Evolutionary conservation across 2,797 vertebrate genomes (phyloP), one percentile per base, ranked within the genome.

Genomic region (Enteromius afrohamiltoni): DNA sequence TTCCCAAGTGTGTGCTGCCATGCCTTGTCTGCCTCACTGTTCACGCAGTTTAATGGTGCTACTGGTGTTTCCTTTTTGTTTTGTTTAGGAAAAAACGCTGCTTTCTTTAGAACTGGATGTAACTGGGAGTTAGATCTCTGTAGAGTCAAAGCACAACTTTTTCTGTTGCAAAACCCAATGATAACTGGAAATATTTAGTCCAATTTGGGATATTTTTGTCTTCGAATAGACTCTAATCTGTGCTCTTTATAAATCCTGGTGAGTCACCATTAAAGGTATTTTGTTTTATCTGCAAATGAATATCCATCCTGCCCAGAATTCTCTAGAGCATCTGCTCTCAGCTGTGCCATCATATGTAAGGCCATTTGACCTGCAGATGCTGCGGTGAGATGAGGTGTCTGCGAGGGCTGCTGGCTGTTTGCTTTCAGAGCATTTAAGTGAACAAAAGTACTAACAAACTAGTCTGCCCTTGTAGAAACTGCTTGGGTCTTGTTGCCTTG

Each of bases 1-100:
- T 88, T 92, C 87, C 70, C 83, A 86, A 90, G 88, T 87, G 79
- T 89, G 73, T 78, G 88, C 90, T 90, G 89, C 90, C 89, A 85
- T 88, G 86, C 92, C 86, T 89, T 89, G 88, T 87, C 87, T 77
- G 87, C 86, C 87, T 91, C 77, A 75, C 85, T 82, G 81, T 79
- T 42, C 85, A 79, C 77, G 17, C 77, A 73, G 58, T 74, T 62
- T 55, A 37, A 47, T 37, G 71, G 14, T 65, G 31, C 62, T 73
- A 53, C 83, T 79, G 65, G 58, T 19, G 55, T 80, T 83, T 51
- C 34, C 45, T 83, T 55, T 49, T 55, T 65, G 19, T 67, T 51
- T 79, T 45, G 19, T 69, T 68, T 29, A 19, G 16, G 1, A 5
- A 42, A 53, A 69, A 60, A 0, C 2, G 31, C 70, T 82, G 82